These are phyloP conservation scores for Callosobruchus maculatus DNA, from an alignment of 2,888 invertebrate genomes.

Conservation along the genomic window DNA sequence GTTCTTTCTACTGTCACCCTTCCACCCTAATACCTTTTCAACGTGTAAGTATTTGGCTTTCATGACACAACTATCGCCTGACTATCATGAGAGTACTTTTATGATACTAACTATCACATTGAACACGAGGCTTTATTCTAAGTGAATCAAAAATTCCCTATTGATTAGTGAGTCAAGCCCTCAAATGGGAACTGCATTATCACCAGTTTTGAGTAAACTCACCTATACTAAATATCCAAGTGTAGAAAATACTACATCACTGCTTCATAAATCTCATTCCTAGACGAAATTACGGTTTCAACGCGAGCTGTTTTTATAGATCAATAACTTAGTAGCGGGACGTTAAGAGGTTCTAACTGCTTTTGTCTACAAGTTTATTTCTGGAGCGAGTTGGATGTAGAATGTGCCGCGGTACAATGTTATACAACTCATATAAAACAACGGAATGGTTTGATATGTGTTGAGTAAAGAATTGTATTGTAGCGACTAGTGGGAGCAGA, in stretches of 20 bases:
- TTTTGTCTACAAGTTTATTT: not conserved
- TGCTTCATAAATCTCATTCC: not conserved
- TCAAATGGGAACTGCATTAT: too few species aligned
- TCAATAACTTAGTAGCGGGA: constrained; percentile 24
- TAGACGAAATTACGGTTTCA: constrained; percentile 20
- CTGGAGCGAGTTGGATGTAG: not conserved
- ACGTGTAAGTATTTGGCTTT: too few species aligned
- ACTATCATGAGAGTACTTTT: too few species aligned
- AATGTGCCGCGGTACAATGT: not conserved
- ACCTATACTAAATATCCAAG: not conserved
- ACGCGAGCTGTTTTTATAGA: constrained; percentile 28
- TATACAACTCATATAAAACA: not conserved
- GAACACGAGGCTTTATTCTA: too few species aligned
- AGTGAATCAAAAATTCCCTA: too few species aligned
- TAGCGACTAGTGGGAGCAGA: not conserved
- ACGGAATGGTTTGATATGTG: not conserved
- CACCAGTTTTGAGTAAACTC: not conserved
- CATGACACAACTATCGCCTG: too few species aligned
- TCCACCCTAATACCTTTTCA: too few species aligned
- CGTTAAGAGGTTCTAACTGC: not conserved
- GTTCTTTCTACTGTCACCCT: too few species aligned
- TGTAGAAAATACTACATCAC: not conserved
- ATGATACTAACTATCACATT: too few species aligned
- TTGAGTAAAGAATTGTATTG: not conserved
- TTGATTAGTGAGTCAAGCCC: too few species aligned